Percentiles rank a stretch among this genome's conserved stretches.
Conservation (phyloP, 2,888 invertebrate genomes). For the Stenolophus ochropezus region DNA sequence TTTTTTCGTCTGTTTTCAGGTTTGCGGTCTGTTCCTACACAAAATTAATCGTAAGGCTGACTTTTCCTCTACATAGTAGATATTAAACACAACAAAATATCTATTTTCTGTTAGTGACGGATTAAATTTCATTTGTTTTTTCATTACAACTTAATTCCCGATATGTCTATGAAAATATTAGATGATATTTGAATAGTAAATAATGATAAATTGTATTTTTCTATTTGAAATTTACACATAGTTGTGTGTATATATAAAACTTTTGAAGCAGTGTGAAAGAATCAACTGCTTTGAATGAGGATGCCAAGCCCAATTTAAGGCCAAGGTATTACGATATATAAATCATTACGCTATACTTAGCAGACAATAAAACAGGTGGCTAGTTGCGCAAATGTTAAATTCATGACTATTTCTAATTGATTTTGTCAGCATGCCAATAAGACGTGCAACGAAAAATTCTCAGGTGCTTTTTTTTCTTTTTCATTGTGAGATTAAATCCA, state of each 20-base stretch:
- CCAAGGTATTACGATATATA: background rate
- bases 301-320: background rate
- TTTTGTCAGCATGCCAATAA: constrained; percentile 34
- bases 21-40: no score
- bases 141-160: no score
- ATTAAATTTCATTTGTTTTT: no score
- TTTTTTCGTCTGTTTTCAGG: no score
- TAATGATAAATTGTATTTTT: no score
- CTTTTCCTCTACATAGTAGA: no score
- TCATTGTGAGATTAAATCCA: background rate
- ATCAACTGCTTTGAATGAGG: background rate
- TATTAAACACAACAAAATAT: no score
- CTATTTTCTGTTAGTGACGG: no score
- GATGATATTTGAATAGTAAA: no score
- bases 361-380: constrained; percentile 3
- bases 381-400: constrained; percentile 22
- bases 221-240: no score
- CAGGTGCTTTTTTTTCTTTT: constrained; percentile 12
- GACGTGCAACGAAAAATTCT: background rate
- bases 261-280: background rate
- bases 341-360: background rate
- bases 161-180: no score
- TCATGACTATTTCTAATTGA: constrained; percentile 20
- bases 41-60: no score
- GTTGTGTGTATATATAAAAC: background rate